Evolutionary conservation across 2,888 invertebrate species (phyloP), one percentile per base, ranked within the genome.

Genomic region (Ryuthela nishihirai): DNA sequence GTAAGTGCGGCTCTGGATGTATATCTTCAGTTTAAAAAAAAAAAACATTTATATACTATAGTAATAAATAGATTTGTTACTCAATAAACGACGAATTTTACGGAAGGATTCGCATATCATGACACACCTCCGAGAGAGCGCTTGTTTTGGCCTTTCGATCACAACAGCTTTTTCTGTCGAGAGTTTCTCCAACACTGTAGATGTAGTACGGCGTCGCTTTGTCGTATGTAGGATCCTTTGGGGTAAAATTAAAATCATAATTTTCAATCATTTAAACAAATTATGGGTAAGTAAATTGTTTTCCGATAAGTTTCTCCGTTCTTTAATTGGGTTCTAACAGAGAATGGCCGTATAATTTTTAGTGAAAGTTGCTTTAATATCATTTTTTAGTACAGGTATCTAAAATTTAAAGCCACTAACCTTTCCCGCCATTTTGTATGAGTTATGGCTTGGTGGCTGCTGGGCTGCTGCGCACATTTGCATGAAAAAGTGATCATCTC

Each of bases 391-490:
- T 35, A 52, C 47, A 25, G 53, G 53, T 59, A 59, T 59, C 53
- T 48, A 53, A 59, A 59, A 59, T 59, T 59, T 59, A 59, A 59
- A 59, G 58, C 26, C 52, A 53, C 53, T 52, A 53, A 53, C 54
- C 60, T 60, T 60, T 60, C 60, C 60, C 60, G 60, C 60, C 60
- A 60, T 60, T 60, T 54, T 60, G 54, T 60, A 54, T 60, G 54
- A 60, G 60, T 60, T 60, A 54, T 54, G 48, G 59, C 59, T 47
- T 53, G 47, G 59, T 48, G 59, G 53, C 53, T 47, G 44, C 46
- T 34, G 40, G 38, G 44, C 45, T 60, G 60, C 60, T 60, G 60
- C 60, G 60, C 60, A 60, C 49, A 60, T 60, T 60, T 49, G 54
- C 54, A 54, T 60, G 54, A 29, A 54, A 60, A 54, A 60, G 49